phyloP scores from a whole-genome alignment of 2,113 vertebrate species.

The Symphodus melops region DNA sequence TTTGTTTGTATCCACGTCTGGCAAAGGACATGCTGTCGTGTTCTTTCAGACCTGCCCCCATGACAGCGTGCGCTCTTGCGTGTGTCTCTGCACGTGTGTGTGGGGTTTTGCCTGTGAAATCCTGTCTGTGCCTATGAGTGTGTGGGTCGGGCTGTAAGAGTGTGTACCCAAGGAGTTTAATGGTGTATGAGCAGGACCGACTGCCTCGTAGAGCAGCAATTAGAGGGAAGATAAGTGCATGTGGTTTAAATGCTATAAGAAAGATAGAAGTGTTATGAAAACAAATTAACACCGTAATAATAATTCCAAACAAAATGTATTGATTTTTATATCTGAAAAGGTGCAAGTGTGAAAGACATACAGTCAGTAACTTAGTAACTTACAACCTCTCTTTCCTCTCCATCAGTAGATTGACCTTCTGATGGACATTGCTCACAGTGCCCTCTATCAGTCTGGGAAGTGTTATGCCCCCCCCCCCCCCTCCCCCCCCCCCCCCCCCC shows the following conservation, averaged over 20 bases:
- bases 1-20: constrained; percentile 73
- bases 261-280: neutral
- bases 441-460: constrained; percentile 68
- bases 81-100: constrained; percentile 31
- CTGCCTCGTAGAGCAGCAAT: neutral
- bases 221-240: neutral
- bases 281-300: neutral
- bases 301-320: neutral
- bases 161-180: constrained; percentile 48
- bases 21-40: constrained; percentile 70
- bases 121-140: constrained; percentile 63
- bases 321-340: neutral
- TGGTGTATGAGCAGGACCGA: constrained; percentile 28
- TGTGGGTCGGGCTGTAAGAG: constrained; percentile 48
- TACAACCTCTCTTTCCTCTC: constrained; percentile 67
- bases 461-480: constrained; percentile 5
- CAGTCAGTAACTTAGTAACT: neutral
- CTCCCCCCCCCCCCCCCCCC: neutral
- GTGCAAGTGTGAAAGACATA: neutral
- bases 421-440: constrained; percentile 64
- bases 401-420: constrained; percentile 58
- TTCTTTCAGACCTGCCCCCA: constrained; percentile 58
- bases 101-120: constrained; percentile 49
- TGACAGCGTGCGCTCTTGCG: constrained; percentile 26
- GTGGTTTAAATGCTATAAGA: neutral